Base-by-base conservation (phyloP, 2,113 vertebrate species). In the Oceanodroma tethys region DNA sequence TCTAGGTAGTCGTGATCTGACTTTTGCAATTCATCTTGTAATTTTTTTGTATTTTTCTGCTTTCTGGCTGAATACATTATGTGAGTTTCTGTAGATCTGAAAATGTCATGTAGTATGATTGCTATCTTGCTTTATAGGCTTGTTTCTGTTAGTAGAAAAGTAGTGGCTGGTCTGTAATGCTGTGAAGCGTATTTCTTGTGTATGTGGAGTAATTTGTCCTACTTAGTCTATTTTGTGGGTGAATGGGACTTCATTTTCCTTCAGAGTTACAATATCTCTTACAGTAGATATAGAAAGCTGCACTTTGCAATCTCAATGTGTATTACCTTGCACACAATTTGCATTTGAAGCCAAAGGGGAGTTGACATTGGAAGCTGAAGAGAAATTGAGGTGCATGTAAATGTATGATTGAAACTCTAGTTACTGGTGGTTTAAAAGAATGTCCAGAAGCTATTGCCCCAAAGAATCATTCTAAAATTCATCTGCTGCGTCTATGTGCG, bases 51-150 rank as follows among this genome's bases (percentile, higher is more conserved):
- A 13, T 93, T 71, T 71, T 45, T 63, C 47, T 97, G 89, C 93
- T 71, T 94, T 71, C 95, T 94, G 93, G 91, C 27, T 11, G 1
- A 36, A 34, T 27, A 48, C 7, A 34, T 59, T 59, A 4, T 60
- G 88, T 95, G 80, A 95, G 93, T 97, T 96, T 75, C 42, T 86
- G 6, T 74, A 40, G 67, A 53, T 71, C 23, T 85, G 40, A 17
- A 94, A 75, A 42, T 80, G 22, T n/a, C 71, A 6, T 8, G 14
- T 93, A 34, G 21, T 42, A 7, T 60, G 93, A 55, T 62, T 30
- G 25, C 16, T 87, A 11, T 63, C 53, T 75, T 65, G 55, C 75
- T 80, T 56, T 45, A n/a, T 72, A 29, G 7, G 3, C 19, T 89
- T 71, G 14, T 38, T 86, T 78, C 15, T 66, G 15, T 70, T 87